Evolutionary conservation across 2,888 invertebrate species (phyloP), one percentile per base, ranked within the genome.

Genomic region (Dione juno): DNA sequence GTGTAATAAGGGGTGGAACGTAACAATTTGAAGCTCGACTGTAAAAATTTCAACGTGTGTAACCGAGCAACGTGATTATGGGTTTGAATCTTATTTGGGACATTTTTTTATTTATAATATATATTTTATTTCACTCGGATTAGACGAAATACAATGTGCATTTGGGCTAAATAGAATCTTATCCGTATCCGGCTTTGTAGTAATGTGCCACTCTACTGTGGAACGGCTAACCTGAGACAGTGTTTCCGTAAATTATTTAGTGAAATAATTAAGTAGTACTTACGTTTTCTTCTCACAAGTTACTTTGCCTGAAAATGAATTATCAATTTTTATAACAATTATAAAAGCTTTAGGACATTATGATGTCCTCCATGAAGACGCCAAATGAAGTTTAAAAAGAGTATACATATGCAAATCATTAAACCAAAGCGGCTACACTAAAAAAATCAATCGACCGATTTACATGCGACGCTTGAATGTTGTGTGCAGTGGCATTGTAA

Each of bases 1-100:
- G 78, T 79, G 77, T 73, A 77, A 80, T 76, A 82, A 74, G 76
- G 82, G 81, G 78, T 61, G 63, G 69, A 37, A 53, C 28, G 54
- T 37, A 53, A 54, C 57, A 67, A 72, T 54, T 48, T 58, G 1
- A 40, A 11, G 40, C 40, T 57, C 1, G 11, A 13, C n/a, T 54
- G 16, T 16, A 2, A 37, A 1, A 57, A 14, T 57, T 54, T 13
- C 40, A 57, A 11, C 37, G 16, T 35, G 16, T 35, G n/a, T 37
- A 16, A 54, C 28, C n/a, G 35, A 35, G 10, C 14, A 5, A 3
- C n/a, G 35, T 14, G n/a, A n/a, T 57, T 57, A 10, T 37, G 54
- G 54, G 37, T 37, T 57, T n/a, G n/a, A 35, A 57, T 16, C 16
- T 28, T 28, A 28, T 28, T 28, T n/a, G n/a, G n/a, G n/a, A n/a